Evolutionary conservation across 2,797 vertebrate species (phyloP).

Genomic region (Epinephelus coioides): DNA sequence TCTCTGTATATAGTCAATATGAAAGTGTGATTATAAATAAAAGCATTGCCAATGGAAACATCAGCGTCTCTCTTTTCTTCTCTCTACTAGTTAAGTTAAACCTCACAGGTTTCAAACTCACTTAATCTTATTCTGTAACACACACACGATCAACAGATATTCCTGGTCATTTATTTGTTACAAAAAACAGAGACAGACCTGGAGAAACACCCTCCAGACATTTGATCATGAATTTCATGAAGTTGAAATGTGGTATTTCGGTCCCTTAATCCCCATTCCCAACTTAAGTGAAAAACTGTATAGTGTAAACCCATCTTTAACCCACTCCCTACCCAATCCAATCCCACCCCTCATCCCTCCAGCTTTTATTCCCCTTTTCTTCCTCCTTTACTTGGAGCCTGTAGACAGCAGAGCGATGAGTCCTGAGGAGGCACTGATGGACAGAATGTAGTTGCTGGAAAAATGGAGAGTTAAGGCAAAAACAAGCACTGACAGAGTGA

Average conservation of each 20-base stretch:
- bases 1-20: conserved; percentile 81
- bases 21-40: conserved; percentile 82
- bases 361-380: conserved; percentile 3
- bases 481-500: not conserved
- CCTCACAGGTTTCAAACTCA: too few species aligned
- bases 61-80: conserved; percentile 4
- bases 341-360: conserved; percentile 8
- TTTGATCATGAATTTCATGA: conserved; percentile 87
- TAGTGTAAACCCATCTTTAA: conserved; percentile 13
- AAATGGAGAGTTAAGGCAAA: conserved; percentile 85
- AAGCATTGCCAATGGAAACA: conserved; percentile 64
- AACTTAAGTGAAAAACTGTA: conserved; percentile 55
- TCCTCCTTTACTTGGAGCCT: conserved; percentile 92
- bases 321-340: conserved; percentile 10
- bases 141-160: conserved; percentile 27
- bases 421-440: conserved; percentile 96
- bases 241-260: conserved; percentile 74
- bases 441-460: conserved; percentile 96
- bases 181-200: conserved; percentile 80
- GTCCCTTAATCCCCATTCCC: conserved; percentile 24
- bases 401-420: conserved; percentile 98
- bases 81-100: too few species aligned
- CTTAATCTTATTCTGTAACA: not conserved
- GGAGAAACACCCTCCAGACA: conserved; percentile 82
- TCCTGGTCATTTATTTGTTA: conserved; percentile 83